Percentiles rank a stretch among this genome's conserved stretches.
phyloP scores from a whole-genome alignment of 2,113 vertebrate genomes.

The Hoplias malabaricus region DNA sequence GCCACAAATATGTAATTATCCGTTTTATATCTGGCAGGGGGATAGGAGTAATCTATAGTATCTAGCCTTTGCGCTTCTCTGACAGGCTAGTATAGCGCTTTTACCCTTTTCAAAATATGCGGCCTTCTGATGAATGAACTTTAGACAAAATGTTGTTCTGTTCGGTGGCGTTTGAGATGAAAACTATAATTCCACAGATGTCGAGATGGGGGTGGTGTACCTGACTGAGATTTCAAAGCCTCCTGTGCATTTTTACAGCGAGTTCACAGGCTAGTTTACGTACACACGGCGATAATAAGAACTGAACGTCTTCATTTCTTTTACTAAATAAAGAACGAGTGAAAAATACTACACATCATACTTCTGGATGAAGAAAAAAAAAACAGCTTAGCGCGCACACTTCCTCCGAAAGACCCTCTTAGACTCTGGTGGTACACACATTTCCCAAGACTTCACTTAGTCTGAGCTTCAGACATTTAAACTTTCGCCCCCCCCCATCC shows the following conservation, averaged over 20 bases:
- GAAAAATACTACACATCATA: background rate
- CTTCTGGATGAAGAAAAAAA: background rate
- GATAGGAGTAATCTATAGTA: slow-evolving; percentile 99
- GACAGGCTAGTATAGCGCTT: slow-evolving; percentile 96
- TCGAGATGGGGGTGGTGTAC: slow-evolving; percentile 60
- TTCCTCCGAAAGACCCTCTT: slow-evolving; percentile 13
- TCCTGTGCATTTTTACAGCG: slow-evolving; percentile 71
- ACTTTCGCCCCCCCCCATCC: slow-evolving; percentile 62
- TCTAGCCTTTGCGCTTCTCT: slow-evolving; percentile 99
- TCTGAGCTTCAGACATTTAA: slow-evolving; percentile 72
- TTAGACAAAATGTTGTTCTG: slow-evolving; percentile 94
- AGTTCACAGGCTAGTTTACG: slow-evolving; percentile 54
- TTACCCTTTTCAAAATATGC: slow-evolving; percentile 99
- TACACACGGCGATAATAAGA: slow-evolving; percentile 15
- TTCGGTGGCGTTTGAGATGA: slow-evolving; percentile 86
- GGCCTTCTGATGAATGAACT: slow-evolving; percentile 99
- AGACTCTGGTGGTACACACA: slow-evolving; percentile 54
- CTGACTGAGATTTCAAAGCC: slow-evolving; percentile 78
- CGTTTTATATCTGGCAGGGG: slow-evolving; percentile 99
- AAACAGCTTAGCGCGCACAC: slow-evolving; percentile 3
- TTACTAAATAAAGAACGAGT: background rate
- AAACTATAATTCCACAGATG: slow-evolving; percentile 77
- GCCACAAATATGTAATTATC: slow-evolving; percentile 99
- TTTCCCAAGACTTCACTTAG: slow-evolving; percentile 72
- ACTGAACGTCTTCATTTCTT: background rate